phyloP scores from a whole-genome alignment of 1,140 invertebrate species.

The Drosophila obscura region DNA sequence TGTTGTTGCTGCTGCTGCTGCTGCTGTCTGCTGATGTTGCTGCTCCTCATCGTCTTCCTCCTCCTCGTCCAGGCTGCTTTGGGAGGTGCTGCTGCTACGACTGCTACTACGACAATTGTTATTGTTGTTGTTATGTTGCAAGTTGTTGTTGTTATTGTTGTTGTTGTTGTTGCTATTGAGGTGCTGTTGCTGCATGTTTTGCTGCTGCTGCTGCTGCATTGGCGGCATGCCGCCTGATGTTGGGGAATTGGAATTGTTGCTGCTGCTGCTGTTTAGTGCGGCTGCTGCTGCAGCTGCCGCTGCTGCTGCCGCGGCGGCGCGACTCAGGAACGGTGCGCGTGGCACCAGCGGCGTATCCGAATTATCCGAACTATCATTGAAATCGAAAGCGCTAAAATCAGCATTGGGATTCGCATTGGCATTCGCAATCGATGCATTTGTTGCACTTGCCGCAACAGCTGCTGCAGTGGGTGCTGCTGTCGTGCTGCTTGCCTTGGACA shows the following conservation, averaged over 20 bases:
- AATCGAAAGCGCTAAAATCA: constrained; percentile 82
- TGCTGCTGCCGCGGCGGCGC: constrained; percentile 65
- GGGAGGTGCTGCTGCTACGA: constrained; percentile 52
- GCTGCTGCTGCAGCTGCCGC: constrained; percentile 59
- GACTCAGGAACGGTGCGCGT: constrained; percentile 75
- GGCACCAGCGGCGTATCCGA: constrained; percentile 78
- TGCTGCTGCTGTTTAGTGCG: constrained; percentile 52
- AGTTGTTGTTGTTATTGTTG: constrained; percentile 33
- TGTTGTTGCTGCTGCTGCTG: constrained; percentile 30
- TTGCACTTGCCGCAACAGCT: constrained; percentile 33
- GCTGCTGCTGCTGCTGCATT: constrained; percentile 29
- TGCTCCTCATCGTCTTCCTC: constrained; percentile 42
- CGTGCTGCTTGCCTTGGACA: constrained; percentile 48
- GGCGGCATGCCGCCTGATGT: constrained; percentile 4
- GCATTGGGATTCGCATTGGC: constrained; percentile 19
- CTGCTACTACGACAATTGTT: constrained; percentile 35
- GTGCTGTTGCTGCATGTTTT: constrained; percentile 36
- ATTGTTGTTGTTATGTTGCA: constrained; percentile 35
- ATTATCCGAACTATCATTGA: constrained; percentile 83
- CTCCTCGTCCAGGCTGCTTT: constrained; percentile 54
- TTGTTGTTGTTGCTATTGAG: constrained; percentile 30
- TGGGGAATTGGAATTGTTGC: constrained; percentile 42
- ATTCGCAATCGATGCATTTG: constrained; percentile 40
- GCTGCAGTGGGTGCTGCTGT: constrained; percentile 24
- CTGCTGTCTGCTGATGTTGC: constrained; percentile 32